These are phyloP conservation scores for Cottus gobio DNA, from an alignment of 2,113 vertebrate genomes.

Conservation along the genomic window DNA sequence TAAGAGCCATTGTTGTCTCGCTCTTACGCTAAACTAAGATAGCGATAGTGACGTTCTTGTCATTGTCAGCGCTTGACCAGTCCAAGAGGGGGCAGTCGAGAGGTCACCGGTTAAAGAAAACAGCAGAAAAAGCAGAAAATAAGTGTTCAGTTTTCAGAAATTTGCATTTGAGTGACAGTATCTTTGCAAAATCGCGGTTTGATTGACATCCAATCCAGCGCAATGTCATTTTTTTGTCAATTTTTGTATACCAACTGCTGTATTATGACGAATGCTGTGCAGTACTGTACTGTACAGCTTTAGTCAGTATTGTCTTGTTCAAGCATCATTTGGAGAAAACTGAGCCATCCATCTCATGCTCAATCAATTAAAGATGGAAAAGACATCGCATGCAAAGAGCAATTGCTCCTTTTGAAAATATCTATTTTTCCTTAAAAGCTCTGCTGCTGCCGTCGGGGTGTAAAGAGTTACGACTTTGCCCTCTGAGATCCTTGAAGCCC, in stretches of 20 bases:
- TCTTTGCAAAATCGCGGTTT: background rate
- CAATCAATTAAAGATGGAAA: background rate
- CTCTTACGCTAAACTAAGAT: no score
- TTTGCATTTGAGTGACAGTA: background rate
- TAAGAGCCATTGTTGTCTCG: no score
- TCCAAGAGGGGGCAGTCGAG: no score
- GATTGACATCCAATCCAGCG: background rate
- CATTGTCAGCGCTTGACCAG: no score
- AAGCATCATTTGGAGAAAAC: background rate
- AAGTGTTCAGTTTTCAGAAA: background rate
- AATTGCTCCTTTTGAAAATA: slow-evolving; percentile 31
- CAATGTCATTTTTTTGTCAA: no score
- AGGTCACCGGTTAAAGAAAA: no score
- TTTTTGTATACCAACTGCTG: background rate
- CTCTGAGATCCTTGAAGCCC: slow-evolving; percentile 65
- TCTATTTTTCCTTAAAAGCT: slow-evolving; percentile 56
- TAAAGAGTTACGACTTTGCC: slow-evolving; percentile 60
- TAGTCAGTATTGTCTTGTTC: background rate
- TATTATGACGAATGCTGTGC: background rate
- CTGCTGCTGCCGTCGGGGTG: slow-evolving; percentile 7
- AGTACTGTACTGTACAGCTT: background rate
- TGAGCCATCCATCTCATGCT: background rate
- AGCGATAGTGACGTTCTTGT: no score
- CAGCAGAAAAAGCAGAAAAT: no score
- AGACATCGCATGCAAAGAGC: background rate